Base-by-base conservation (phyloP, 2,797 vertebrate genomes). In the Microcaecilia unicolor region DNA sequence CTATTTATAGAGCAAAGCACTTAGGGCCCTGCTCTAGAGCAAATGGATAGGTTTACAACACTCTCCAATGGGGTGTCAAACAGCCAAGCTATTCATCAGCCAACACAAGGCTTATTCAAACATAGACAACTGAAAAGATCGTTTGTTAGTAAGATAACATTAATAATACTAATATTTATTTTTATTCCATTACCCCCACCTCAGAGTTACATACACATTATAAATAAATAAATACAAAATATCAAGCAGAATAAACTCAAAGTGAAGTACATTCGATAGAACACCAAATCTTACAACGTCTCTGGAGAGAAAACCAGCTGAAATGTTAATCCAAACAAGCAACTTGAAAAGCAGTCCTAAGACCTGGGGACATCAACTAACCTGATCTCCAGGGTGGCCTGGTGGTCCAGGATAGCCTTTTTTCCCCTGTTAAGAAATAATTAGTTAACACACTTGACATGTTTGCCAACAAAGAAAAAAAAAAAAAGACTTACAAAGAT, bases 351-450 rank as follows among this genome's bases (percentile, higher is more conserved):
- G n/a, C n/a, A n/a, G 30, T 6, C 41, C 51, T 30, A n/a, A 46
- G 24, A 44, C 3, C 28, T 36, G 51, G 35, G 23, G 37, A 25
- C 63, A 87, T n/a, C n/a, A n/a, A n/a, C 91, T 93, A 65, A 98
- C 95, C 74, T 89, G 81, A 62, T 97, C 91, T 80, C 91, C 92
- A 19, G 90, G 91, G 47, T 90, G 84, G 59, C 92, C 92, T 28
- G 76, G 35, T 1, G 88, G 85, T 82, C 95, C 95, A 44, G 80
- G 80, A 47, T 92, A 84, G 43, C 95, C 95, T 76, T 90, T 96
- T 12, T 82, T 80, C 55, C 95, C 83, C 83, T 85, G 67, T 44
- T n/a, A 28, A 24, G 49, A 59, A 57, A 1, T 55, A 42, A n/a
- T n/a, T n/a, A n/a, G n/a, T n/a, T n/a, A n/a, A n/a, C n/a, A 37